Percentiles rank a stretch among this genome's conserved stretches.
Conservation (phyloP, 2,888 invertebrate genomes). For the Sepiola atlantica region DNA sequence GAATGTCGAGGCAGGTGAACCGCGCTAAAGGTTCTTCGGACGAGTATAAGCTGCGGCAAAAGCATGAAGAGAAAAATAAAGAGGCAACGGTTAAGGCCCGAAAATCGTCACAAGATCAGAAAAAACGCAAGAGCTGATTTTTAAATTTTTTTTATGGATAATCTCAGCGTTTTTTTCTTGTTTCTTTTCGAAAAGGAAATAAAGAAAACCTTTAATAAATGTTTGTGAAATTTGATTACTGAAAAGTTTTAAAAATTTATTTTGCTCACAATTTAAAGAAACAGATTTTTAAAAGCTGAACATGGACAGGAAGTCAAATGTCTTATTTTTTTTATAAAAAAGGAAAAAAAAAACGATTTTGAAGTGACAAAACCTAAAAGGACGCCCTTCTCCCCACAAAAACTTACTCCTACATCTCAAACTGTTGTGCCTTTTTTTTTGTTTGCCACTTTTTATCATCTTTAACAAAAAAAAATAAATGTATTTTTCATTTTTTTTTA, state of each 20-base stretch:
- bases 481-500: background rate
- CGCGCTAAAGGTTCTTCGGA: conserved; percentile 37
- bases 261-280: background rate
- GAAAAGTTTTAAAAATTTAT: background rate
- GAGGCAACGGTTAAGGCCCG: background rate
- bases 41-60: conserved; percentile 8
- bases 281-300: background rate
- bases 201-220: background rate
- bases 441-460: background rate
- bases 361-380: background rate
- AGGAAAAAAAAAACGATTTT: background rate
- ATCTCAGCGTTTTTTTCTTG: background rate
- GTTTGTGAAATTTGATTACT: background rate
- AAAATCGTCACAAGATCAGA: background rate
- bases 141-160: background rate
- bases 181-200: background rate
- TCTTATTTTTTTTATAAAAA: background rate
- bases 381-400: background rate
- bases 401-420: background rate
- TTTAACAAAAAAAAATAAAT: background rate
- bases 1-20: background rate
- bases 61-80: background rate
- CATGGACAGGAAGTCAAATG: background rate
- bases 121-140: background rate
- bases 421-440: background rate